phyloP scores from a whole-genome alignment of 2,113 vertebrate species.

The Saccopteryx bilineata region DNA sequence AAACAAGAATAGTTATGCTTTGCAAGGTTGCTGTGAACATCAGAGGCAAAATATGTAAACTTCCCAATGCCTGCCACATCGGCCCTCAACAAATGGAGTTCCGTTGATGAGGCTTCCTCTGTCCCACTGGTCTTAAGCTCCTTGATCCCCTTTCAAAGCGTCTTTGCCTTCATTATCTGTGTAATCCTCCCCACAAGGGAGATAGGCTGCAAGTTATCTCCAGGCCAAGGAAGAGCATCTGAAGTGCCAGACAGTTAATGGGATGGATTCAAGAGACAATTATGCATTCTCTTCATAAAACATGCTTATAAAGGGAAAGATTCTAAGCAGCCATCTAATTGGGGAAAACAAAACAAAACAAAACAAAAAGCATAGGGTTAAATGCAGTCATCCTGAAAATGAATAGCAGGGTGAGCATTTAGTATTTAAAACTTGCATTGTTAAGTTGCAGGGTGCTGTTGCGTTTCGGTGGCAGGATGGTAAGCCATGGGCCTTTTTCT shows the following conservation, averaged over 20 bases:
- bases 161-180: constrained; percentile 60
- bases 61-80: constrained; percentile 9
- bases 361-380: background rate
- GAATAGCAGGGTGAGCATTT: background rate
- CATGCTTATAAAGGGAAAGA: constrained; percentile 59
- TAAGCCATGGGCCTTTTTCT: background rate
- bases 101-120: constrained; percentile 22
- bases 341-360: background rate
- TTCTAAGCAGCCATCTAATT: background rate
- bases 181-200: constrained; percentile 44
- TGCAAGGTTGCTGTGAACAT: background rate
- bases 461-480: too few relatives aligned
- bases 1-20: background rate
- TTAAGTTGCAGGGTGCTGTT: background rate
- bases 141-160: constrained; percentile 67
- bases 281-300: constrained; percentile 72
- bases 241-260: constrained; percentile 80
- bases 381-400: constrained; percentile 7
- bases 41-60: constrained; percentile 51
- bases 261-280: constrained; percentile 66
- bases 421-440: background rate
- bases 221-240: constrained; percentile 50
- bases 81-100: constrained; percentile 66
- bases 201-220: constrained; percentile 74
- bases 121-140: background rate